Evolutionary conservation across 2,113 vertebrate genomes (phyloP).

Genomic region (Nothobranchius furzeri): DNA sequence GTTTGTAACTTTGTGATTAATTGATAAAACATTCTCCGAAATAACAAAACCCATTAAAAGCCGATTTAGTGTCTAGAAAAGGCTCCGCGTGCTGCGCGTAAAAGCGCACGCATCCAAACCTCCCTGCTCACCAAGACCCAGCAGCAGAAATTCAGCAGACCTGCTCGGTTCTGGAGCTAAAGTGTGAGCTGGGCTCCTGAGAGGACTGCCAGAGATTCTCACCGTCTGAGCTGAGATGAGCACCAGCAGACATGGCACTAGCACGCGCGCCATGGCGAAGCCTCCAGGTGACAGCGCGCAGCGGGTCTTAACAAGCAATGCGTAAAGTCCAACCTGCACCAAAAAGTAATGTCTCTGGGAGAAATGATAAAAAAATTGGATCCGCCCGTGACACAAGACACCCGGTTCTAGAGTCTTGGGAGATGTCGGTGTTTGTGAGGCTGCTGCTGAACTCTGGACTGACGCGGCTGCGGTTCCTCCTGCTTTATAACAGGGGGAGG

Average conservation of each 20-base stretch:
- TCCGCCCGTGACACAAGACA: neutral
- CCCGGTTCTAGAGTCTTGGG: too few species aligned
- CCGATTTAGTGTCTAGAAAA: neutral
- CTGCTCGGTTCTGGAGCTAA: neutral
- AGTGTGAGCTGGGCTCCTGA: neutral
- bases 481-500: constrained; percentile 47
- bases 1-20: too few species aligned
- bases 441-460: constrained; percentile 59
- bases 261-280: constrained; percentile 66
- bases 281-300: neutral
- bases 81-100: constrained; percentile 25
- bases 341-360: neutral
- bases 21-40: neutral
- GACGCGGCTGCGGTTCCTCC: neutral
- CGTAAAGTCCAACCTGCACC: constrained; percentile 40
- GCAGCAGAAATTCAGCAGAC: neutral
- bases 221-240: constrained; percentile 60
- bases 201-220: constrained; percentile 43
- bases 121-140: neutral
- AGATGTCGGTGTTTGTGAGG: too few species aligned
- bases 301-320: neutral
- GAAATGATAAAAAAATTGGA: neutral
- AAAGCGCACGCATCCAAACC: constrained; percentile 16
- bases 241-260: constrained; percentile 62
- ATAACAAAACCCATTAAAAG: neutral